Base-by-base conservation (phyloP, 2,113 vertebrate genomes). In the Ciconia stormi region DNA sequence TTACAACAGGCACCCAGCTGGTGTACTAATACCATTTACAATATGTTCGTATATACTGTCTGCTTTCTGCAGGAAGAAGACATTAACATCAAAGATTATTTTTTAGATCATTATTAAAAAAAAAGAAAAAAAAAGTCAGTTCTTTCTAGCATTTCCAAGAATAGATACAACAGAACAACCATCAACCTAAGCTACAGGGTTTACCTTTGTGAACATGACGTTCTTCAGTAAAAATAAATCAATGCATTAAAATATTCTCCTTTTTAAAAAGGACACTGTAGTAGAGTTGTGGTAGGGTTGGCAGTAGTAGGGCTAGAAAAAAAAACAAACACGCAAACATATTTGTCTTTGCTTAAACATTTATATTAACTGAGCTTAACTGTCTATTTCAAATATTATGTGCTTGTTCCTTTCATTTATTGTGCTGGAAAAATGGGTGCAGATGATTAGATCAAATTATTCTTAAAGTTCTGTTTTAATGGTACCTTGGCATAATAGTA, bases 61-160 rank as follows among this genome's bases (percentile, higher is more conserved):
- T 70, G 8, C 10, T 58, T n/a, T 70, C 50, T 46, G 7, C 63
- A 74, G 50, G 8, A 87, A 65, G 46, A 78, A 46, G 5, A 44
- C n/a, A 27, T 46, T 36, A 81, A 65, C 18, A 11, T 38, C 20
- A 61, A 55, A 67, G 4, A 5, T 22, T 85, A 21, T 42, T 40
- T 59, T 82, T 87, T 27, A 70, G 22, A 34, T 36, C 3, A 40
- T 49, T 70, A 32, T 52, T 36, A 50, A 80, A 7, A 36, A 7
- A 36, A 11, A 11, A 3, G 7, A 2, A 1, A 7, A 0, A 26
- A 47, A 25, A 44, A 15, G 19, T 12, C 5, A 61, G 5, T 3
- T 61, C 4, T 71, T 87, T 53, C 42, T 36, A 71, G 14, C 5
- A 32, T 70, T 79, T 87, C 17, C 29, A 63, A 53, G 21, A 42